Evolutionary conservation across 2,113 vertebrate genomes (phyloP).

Genomic region (Colistium nudipinnis): DNA sequence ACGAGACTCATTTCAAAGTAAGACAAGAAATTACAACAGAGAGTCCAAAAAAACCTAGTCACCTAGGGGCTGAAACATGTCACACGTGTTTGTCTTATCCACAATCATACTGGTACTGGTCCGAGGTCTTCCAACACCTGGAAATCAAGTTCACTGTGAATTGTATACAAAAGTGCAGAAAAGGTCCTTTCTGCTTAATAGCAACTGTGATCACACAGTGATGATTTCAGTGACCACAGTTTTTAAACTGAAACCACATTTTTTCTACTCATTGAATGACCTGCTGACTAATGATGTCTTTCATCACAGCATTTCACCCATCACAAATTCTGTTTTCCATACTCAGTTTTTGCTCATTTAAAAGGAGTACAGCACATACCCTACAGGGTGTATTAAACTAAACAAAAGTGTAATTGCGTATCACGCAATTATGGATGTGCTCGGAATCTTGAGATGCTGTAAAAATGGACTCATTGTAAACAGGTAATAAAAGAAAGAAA

Average conservation of each 20-base stretch:
- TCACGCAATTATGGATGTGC: not conserved
- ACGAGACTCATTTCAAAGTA: not conserved
- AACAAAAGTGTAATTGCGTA: not conserved
- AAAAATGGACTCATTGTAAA: not conserved
- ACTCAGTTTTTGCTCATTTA: constrained; percentile 3
- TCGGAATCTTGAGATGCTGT: not conserved
- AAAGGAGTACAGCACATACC: not conserved
- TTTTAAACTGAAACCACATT: constrained; percentile 46
- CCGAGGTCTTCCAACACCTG: constrained; percentile 3
- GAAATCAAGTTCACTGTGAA: no score
- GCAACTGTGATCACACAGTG: no score
- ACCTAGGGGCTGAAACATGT: not conserved
- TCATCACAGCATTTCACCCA: constrained; percentile 50
- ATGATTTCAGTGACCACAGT: no score
- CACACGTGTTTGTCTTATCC: not conserved
- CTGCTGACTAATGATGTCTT: constrained; percentile 64
- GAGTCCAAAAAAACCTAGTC: no score
- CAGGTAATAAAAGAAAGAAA: no score
- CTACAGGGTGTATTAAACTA: no score
- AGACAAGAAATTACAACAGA: not conserved
- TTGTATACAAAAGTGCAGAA: no score
- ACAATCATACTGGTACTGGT: constrained; percentile 3
- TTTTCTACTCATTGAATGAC: constrained; percentile 50
- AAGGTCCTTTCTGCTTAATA: no score
- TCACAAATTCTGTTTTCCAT: not conserved